phyloP scores from a whole-genome alignment of 1,140 invertebrate genomes.

The Centruroides vittatus region DNA sequence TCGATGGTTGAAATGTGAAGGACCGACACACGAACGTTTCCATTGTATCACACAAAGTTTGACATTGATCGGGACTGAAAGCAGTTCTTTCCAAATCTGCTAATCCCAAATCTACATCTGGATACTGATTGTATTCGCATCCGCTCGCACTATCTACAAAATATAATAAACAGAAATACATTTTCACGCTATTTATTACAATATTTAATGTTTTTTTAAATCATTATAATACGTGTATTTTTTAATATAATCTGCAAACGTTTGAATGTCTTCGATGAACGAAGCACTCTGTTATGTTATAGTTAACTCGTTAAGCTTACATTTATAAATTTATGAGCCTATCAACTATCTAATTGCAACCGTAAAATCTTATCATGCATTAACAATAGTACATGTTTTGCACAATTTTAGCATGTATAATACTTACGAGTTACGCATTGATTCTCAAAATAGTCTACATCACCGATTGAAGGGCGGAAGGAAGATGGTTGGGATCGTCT shows the following conservation, averaged over 20 bases:
- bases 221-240: too few species aligned
- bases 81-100: conserved; percentile 18
- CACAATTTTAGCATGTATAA: conserved; percentile 29
- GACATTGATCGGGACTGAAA: conserved; percentile 16
- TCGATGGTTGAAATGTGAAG: conserved; percentile 16
- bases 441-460: conserved; percentile 38
- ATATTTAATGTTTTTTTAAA: too few species aligned
- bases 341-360: too few species aligned
- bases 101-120: conserved; percentile 18
- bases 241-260: too few species aligned
- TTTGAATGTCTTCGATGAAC: too few species aligned
- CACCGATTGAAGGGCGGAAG: conserved; percentile 27
- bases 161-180: too few species aligned
- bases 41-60: conserved; percentile 17
- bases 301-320: too few species aligned
- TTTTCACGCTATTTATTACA: too few species aligned
- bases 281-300: too few species aligned
- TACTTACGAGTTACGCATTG: conserved; percentile 30
- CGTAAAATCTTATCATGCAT: too few species aligned
- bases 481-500: conserved; percentile 28
- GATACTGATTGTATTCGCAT: conserved; percentile 19
- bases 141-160: conserved; percentile 15
- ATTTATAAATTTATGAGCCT: too few species aligned
- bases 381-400: too few species aligned
- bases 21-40: conserved; percentile 21